Evolutionary conservation across 2,797 vertebrate species (phyloP).

Genomic region (Mus spretus): DNA sequence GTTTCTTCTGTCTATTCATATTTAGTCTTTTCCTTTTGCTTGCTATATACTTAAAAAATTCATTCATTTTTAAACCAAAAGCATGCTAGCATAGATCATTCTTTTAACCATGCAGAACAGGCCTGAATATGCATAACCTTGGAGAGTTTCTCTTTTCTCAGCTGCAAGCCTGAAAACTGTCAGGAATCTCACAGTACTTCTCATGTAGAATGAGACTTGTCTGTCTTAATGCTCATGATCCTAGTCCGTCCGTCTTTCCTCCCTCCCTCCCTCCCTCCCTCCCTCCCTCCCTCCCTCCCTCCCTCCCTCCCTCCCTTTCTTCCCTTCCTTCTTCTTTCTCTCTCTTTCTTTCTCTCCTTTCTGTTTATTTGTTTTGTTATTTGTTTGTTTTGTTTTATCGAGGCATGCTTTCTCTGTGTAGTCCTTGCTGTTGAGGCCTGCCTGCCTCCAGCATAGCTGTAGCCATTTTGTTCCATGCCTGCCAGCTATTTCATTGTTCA

Average conservation of each 20-base stretch:
- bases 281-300: too few species aligned
- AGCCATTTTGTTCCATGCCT: neutral
- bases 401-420: neutral
- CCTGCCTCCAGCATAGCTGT: neutral
- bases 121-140: too few species aligned
- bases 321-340: too few species aligned
- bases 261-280: too few species aligned
- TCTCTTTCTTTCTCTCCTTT: too few species aligned
- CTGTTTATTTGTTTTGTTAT: too few species aligned
- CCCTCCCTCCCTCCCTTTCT: fast-evolving
- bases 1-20: neutral
- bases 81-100: neutral
- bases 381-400: neutral
- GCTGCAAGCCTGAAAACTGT: too few species aligned
- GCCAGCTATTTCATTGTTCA: neutral
- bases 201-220: neutral
- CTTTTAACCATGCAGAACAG: neutral
- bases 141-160: neutral
- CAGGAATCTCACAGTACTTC: neutral
- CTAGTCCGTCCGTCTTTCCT: too few species aligned
- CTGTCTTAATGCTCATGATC: neutral
- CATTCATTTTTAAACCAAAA: neutral
- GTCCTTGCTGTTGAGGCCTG: neutral
- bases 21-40: neutral
- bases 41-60: neutral